Conservation (phyloP, 2,113 vertebrate species). For the Peromyscus maniculatus region DNA sequence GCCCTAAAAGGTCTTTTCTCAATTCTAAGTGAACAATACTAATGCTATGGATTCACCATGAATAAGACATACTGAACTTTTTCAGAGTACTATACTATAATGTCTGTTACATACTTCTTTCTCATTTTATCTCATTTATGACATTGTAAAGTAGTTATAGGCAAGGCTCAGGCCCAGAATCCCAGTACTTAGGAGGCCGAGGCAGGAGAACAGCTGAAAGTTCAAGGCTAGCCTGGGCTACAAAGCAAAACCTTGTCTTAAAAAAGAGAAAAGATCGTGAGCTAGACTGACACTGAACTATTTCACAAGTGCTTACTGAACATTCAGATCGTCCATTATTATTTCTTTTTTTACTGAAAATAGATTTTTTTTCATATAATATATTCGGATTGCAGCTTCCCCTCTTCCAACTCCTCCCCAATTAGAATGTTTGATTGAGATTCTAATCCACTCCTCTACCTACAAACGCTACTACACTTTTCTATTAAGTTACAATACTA, state of each 20-base stretch:
- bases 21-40: not conserved
- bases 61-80: not conserved
- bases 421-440: not conserved
- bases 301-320: constrained; percentile 32
- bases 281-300: not conserved
- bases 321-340: not conserved
- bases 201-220: not conserved
- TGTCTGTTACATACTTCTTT: not conserved
- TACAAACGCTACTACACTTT: constrained; percentile 37
- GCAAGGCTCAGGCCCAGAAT: not conserved
- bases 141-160: not conserved
- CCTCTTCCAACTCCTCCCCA: not conserved
- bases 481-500: constrained; percentile 29
- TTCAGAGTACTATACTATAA: not conserved
- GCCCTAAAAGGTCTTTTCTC: not conserved
- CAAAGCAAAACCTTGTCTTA: not conserved
- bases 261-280: not conserved
- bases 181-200: not conserved
- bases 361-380: not conserved
- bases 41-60: constrained; percentile 11
- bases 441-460: constrained; percentile 36
- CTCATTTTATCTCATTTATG: constrained; percentile 26
- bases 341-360: not conserved
- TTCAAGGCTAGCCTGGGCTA: not conserved
- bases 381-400: not conserved